A percentile compares a stretch with the other conserved stretches of the same genome.
These are phyloP conservation scores for Musca vetustissima DNA, from an alignment of 1,140 invertebrate genomes.

Conservation along the genomic window DNA sequence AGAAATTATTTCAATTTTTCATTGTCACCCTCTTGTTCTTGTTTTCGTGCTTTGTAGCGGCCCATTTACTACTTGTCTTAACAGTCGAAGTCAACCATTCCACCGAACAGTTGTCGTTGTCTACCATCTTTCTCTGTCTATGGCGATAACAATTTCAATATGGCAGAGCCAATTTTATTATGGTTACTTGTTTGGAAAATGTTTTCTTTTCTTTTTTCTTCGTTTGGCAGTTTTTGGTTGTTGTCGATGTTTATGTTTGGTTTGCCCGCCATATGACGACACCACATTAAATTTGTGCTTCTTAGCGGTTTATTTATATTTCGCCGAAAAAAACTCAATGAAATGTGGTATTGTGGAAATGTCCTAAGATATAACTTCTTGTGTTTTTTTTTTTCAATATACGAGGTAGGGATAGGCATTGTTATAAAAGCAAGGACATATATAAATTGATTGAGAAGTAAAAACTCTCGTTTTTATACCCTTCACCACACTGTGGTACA, in stretches of 20 bases:
- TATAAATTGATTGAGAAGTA: no score
- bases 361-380: neutral
- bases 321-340: neutral
- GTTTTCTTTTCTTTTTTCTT: no score
- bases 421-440: no score
- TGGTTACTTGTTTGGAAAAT: neutral
- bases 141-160: neutral
- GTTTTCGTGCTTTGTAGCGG: no score
- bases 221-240: neutral
- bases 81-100: neutral
- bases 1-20: slow-evolving; percentile 21
- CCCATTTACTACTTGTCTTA: neutral
- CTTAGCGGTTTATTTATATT: slow-evolving; percentile 14
- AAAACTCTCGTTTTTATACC: no score
- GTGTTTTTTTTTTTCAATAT: no score
- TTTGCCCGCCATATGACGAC: slow-evolving; percentile 11
- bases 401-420: no score
- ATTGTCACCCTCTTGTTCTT: neutral
- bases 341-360: neutral
- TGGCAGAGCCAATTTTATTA: slow-evolving; percentile 5
- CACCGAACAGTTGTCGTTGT: neutral
- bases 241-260: neutral
- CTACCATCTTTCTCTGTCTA: neutral
- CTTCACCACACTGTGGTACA: no score
- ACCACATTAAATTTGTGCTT: slow-evolving; percentile 16